These are phyloP conservation scores for Athalia cordata DNA, from an alignment of 2,888 invertebrate species.

Conservation along the genomic window DNA sequence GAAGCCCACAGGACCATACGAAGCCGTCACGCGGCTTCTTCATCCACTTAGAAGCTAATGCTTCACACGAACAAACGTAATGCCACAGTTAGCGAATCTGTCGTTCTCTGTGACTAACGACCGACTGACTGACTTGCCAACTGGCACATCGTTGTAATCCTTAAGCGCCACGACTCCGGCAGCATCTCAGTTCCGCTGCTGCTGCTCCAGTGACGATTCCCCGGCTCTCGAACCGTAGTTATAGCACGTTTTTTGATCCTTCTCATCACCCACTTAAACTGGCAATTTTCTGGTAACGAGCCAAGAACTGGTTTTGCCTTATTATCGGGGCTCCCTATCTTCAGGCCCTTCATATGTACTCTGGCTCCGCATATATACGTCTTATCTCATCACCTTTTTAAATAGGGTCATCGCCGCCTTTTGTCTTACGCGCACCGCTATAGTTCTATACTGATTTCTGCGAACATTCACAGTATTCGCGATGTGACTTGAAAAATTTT, in stretches of 20 bases:
- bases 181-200: not conserved
- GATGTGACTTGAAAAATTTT: too few relatives aligned
- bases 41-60: slow-evolving; percentile 28
- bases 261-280: slow-evolving; percentile 26
- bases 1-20: slow-evolving; percentile 61
- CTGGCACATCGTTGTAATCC: slow-evolving; percentile 23
- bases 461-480: too few relatives aligned
- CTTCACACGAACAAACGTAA: slow-evolving; percentile 35
- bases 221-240: slow-evolving; percentile 28
- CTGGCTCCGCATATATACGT: not conserved
- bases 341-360: not conserved
- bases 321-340: slow-evolving; percentile 15
- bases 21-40: slow-evolving; percentile 52
- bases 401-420: not conserved
- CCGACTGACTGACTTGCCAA: slow-evolving; percentile 29
- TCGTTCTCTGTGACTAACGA: slow-evolving; percentile 36
- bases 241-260: slow-evolving; percentile 35
- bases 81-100: slow-evolving; percentile 40
- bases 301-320: slow-evolving; percentile 20
- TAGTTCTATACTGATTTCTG: not conserved
- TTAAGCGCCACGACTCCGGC: not conserved
- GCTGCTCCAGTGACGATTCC: not conserved
- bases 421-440: not conserved
- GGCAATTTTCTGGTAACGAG: slow-evolving; percentile 43
- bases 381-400: slow-evolving; percentile 18